Base-by-base conservation (phyloP, 1,140 invertebrate species). In the Nomia melanderi region DNA sequence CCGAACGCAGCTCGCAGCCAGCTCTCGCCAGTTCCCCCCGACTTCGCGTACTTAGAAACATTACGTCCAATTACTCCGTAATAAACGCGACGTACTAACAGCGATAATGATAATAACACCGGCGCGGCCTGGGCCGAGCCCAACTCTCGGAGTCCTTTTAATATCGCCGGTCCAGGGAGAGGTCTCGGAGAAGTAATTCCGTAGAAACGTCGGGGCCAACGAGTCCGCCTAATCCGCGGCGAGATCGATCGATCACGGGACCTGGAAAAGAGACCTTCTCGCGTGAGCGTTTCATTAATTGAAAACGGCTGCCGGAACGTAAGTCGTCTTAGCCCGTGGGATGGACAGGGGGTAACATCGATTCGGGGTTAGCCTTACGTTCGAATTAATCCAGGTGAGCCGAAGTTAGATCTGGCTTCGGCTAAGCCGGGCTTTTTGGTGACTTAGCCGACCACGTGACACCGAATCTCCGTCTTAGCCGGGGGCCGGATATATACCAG, bases 381-480 rank as follows among this genome's bases (percentile, higher is more conserved):
- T 78, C 67, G 74, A 82, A 87, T 87, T 87, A 86, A 86, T 86
- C 85, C 86, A 85, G 78, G 76, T 81, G 83, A 87, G 85, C 76
- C 80, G 44, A 83, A 87, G 80, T 85, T 83, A 79, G 80, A 81
- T 78, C 83, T 77, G 62, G 66, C 50, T 66, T 56, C 56, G 63
- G 77, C 81, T 86, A 86, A 86, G 86, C 85, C 78, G 23, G 77
- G 83, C 81, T 87, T 84, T 80, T 82, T 75, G 85, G 81, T 81
- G 82, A 87, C 86, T 87, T 87, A 85, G 75, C 66, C 76, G 75
- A 69, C 76, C 82, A 69, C 80, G 74, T 75, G 81, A 85, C 73
- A 57, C 53, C 70, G 59, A 31, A 81, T 39, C 62, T 72, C 14
- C 79, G 83, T 78, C 83, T 86, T 82, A 79, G 41, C 77, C 29